A percentile compares a stretch with the other conserved stretches of the same genome.
These are phyloP conservation scores for Sceloporus undulatus DNA, from an alignment of 2,113 vertebrate species.

Conservation along the genomic window DNA sequence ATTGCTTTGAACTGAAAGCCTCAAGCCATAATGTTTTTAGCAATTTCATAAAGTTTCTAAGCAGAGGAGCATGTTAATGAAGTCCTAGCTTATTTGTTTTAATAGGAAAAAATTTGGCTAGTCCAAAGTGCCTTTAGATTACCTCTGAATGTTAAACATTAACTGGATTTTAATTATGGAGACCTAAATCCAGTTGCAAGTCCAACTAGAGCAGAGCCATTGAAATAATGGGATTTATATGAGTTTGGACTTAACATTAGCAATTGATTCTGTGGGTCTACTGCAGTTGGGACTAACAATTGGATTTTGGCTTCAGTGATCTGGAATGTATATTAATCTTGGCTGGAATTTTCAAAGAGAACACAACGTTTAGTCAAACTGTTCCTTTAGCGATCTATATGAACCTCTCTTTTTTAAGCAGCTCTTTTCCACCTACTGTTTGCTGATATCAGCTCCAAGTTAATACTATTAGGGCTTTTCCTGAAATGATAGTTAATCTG, in stretches of 20 bases:
- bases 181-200: too few relatives aligned
- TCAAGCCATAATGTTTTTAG: slow-evolving; percentile 17
- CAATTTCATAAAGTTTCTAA: slow-evolving; percentile 13
- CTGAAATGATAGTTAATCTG: background rate
- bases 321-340: slow-evolving; percentile 47
- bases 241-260: too few relatives aligned
- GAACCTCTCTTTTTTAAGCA: background rate
- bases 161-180: slow-evolving; percentile 48
- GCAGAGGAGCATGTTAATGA: slow-evolving; percentile 48
- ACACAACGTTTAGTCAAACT: slow-evolving; percentile 41
- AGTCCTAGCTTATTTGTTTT: slow-evolving; percentile 42
- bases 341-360: slow-evolving; percentile 27
- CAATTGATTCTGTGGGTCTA: too few relatives aligned
- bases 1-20: slow-evolving; percentile 16
- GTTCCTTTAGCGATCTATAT: slow-evolving; percentile 11
- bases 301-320: background rate
- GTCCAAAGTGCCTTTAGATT: slow-evolving; percentile 21
- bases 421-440: background rate
- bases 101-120: slow-evolving; percentile 22
- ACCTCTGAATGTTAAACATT: slow-evolving; percentile 41
- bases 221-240: too few relatives aligned
- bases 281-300: too few relatives aligned
- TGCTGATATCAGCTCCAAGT: background rate
- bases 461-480: background rate
- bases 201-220: too few relatives aligned